A percentile compares a stretch with the other conserved stretches of the same genome.
Evolutionary conservation across 92 coral and sea anemone genomes (phyloP).

Genomic region (Epizoanthus fatuus): DNA sequence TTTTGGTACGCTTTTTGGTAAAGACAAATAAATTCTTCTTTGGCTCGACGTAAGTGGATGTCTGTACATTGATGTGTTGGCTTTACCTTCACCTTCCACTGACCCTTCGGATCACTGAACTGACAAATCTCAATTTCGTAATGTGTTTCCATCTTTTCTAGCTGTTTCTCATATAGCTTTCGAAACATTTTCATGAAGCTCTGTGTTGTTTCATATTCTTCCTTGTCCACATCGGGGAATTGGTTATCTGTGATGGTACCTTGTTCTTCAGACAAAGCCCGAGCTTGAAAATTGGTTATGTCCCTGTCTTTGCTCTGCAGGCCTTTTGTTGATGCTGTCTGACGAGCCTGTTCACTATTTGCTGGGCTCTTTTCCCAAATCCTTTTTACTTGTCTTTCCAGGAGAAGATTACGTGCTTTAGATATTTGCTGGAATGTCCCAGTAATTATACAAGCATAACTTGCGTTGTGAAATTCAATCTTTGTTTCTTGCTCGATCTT

Average conservation of each 20-base stretch:
- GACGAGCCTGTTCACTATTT: too few species aligned
- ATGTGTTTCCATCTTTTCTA: background rate
- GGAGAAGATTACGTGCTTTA: background rate
- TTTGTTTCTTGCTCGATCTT: background rate
- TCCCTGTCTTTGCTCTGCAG: background rate
- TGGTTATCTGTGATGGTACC: background rate
- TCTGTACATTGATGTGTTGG: background rate
- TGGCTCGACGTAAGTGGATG: background rate
- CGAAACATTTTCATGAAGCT: conserved; percentile 22
- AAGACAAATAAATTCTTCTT: conserved; percentile 11
- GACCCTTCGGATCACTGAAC: background rate
- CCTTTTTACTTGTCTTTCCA: background rate
- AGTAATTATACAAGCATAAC: background rate
- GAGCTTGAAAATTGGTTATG: background rate
- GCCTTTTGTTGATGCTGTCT: too few species aligned
- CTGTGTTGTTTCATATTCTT: conserved; percentile 11
- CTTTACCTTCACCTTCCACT: background rate
- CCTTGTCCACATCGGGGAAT: background rate
- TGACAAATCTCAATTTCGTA: background rate
- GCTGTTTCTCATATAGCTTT: background rate
- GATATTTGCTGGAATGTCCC: conserved; percentile 53
- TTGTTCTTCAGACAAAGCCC: background rate
- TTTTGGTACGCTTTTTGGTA: conserved; percentile 35
- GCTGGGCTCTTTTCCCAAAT: background rate
- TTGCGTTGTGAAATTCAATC: background rate